Percentiles rank a stretch among this genome's conserved stretches.
phyloP scores from a whole-genome alignment of 1,140 invertebrate species.

The Drosophila lini region DNA sequence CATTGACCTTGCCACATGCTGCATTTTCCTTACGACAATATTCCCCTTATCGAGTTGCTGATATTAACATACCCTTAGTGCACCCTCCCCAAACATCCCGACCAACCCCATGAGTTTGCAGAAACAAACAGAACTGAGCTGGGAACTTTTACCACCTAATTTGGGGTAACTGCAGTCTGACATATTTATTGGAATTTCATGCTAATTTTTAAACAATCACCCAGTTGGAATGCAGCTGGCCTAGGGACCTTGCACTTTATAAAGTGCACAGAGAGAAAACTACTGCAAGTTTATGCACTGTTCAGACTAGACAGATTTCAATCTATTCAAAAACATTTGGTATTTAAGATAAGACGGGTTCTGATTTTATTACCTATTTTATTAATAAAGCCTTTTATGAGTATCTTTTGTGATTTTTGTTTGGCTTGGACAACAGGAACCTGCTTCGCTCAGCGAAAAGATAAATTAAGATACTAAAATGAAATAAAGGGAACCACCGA shows the following conservation, averaged over 20 bases:
- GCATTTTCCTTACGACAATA: constrained; percentile 13
- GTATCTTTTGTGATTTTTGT: constrained; percentile 1
- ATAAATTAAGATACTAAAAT: constrained; percentile 47
- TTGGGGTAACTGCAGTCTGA: constrained; percentile 65
- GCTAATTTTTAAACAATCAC: constrained; percentile 62
- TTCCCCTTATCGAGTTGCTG: constrained; percentile 8
- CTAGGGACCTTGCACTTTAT: constrained; percentile 31
- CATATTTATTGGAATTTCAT: constrained; percentile 82
- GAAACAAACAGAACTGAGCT: constrained; percentile 5
- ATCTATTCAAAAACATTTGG: too few species aligned
- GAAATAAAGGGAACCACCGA: constrained; percentile 17
- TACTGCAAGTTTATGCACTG: too few species aligned
- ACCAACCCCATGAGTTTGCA: constrained; percentile 26
- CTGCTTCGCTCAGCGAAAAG: constrained; percentile 6
- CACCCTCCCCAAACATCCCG: constrained; percentile 9
- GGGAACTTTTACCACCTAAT: constrained; percentile 37
- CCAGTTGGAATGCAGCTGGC: constrained; percentile 49
- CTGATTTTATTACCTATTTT: not conserved
- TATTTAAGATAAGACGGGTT: not conserved
- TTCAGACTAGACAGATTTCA: not conserved
- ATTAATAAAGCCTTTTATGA: too few species aligned
- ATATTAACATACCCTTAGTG: constrained; percentile 20
- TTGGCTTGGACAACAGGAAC: not conserved
- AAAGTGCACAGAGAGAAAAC: constrained; percentile 8
- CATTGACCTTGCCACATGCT: constrained; percentile 43